phyloP scores from a whole-genome alignment of 2,113 vertebrate species.

The Emydocephalus ijimae region DNA sequence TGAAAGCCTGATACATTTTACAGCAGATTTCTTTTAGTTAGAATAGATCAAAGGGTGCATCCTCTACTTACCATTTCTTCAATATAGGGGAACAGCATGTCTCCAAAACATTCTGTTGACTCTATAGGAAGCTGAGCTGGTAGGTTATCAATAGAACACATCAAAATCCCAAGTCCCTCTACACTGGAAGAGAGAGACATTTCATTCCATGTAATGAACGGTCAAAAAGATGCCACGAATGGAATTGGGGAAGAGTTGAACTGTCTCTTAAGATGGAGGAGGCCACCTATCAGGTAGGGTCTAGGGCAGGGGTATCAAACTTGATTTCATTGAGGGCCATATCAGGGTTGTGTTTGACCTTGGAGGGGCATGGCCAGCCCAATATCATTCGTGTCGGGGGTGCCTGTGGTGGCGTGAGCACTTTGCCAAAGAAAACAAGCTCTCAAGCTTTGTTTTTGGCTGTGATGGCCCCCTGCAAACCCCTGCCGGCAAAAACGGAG shows the following conservation, averaged over 20 bases:
- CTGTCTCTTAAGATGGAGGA: not conserved
- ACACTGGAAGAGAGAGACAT: slow-evolving; percentile 74
- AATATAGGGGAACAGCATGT: slow-evolving; percentile 89
- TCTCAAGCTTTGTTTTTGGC: too few relatives aligned
- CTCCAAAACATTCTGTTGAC: slow-evolving; percentile 96
- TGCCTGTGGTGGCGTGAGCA: too few relatives aligned
- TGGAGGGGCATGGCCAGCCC: too few relatives aligned
- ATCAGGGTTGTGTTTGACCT: too few relatives aligned
- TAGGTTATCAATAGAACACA: slow-evolving; percentile 98
- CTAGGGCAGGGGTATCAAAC: not conserved
- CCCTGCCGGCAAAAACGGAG: too few relatives aligned
- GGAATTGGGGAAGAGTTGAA: not conserved
- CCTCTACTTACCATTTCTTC: slow-evolving; percentile 91
- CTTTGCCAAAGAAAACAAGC: too few relatives aligned
- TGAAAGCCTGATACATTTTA: slow-evolving; percentile 56
- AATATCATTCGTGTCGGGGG: too few relatives aligned
- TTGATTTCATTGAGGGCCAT: too few relatives aligned
- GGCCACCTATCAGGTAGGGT: not conserved
- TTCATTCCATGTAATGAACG: slow-evolving; percentile 5
- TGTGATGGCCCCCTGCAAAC: too few relatives aligned
- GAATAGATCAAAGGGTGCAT: slow-evolving; percentile 57
- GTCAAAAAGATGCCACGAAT: not conserved
- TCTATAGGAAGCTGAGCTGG: slow-evolving; percentile 96
- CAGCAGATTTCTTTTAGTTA: slow-evolving; percentile 63
- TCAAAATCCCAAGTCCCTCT: slow-evolving; percentile 92